A percentile compares a stretch with the other conserved stretches of the same genome.
Conservation (phyloP, 2,113 vertebrate genomes). For the Microtus oregoni region DNA sequence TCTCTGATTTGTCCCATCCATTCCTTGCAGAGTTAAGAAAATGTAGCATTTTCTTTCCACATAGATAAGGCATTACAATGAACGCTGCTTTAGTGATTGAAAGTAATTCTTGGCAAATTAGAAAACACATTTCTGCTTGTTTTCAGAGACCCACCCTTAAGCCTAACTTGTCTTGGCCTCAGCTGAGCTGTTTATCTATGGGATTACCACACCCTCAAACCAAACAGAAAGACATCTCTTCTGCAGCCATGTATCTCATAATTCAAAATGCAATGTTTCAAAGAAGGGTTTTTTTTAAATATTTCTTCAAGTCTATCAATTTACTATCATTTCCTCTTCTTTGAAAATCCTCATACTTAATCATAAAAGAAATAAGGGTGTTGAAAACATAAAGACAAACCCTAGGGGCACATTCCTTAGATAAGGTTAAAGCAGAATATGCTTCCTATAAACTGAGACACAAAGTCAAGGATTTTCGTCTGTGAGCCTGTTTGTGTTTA, state of each 20-base stretch:
- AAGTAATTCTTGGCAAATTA: slow-evolving; percentile 25
- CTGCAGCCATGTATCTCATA: background rate
- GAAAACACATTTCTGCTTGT: background rate
- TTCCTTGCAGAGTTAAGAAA: background rate
- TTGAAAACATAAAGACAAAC: background rate
- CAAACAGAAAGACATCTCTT: background rate
- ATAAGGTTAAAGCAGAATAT: background rate
- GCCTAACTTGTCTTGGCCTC: background rate
- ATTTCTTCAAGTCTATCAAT: slow-evolving; percentile 36
- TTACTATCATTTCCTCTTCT: background rate
- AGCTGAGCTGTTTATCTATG: background rate
- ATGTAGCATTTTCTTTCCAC: slow-evolving; percentile 33
- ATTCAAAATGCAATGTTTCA: background rate
- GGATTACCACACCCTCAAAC: background rate
- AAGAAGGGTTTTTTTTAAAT: background rate
- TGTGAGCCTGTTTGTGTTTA: background rate
- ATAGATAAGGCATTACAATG: background rate
- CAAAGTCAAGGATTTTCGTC: background rate
- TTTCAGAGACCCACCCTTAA: background rate
- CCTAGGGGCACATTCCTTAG: background rate
- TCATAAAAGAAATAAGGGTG: background rate
- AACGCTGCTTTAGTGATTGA: background rate
- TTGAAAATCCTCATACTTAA: background rate
- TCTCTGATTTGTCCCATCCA: background rate
- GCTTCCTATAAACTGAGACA: background rate